A percentile compares a stretch with the other conserved stretches of the same genome.
These are phyloP conservation scores for Tenthredo distinguenda DNA, from an alignment of 2,888 invertebrate species.

Conservation along the genomic window DNA sequence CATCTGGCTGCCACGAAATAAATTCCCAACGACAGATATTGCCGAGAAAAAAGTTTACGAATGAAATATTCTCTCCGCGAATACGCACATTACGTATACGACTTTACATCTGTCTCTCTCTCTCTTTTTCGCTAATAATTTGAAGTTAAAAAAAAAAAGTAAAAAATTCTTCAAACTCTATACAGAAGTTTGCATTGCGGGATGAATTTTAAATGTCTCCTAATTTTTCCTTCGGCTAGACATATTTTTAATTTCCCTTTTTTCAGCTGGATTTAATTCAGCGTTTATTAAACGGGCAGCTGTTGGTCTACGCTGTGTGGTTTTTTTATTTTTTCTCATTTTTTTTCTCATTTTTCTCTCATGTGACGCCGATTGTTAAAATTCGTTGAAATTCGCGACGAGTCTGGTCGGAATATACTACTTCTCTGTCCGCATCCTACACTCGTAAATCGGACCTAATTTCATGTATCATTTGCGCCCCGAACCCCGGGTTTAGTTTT, in stretches of 20 bases:
- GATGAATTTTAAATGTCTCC: background rate
- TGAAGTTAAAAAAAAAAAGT: background rate
- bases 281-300: background rate
- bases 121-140: background rate
- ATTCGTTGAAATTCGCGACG: background rate
- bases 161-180: background rate
- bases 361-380: background rate
- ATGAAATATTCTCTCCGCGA: background rate
- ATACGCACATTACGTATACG: background rate
- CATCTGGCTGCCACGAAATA: constrained; percentile 10
- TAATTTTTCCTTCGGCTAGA: background rate
- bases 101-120: background rate
- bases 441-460: constrained; percentile 72
- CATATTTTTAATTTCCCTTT: background rate
- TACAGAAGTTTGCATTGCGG: background rate
- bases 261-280: background rate
- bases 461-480: constrained; percentile 59
- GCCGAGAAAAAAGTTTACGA: background rate
- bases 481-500: constrained; percentile 34
- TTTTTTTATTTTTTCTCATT: background rate
- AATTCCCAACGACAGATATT: constrained; percentile 26
- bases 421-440: background rate
- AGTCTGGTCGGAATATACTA: background rate
- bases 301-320: background rate
- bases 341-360: background rate